phyloP scores from a whole-genome alignment of 1,140 invertebrate genomes.

The Drosophila sturtevanti region DNA sequence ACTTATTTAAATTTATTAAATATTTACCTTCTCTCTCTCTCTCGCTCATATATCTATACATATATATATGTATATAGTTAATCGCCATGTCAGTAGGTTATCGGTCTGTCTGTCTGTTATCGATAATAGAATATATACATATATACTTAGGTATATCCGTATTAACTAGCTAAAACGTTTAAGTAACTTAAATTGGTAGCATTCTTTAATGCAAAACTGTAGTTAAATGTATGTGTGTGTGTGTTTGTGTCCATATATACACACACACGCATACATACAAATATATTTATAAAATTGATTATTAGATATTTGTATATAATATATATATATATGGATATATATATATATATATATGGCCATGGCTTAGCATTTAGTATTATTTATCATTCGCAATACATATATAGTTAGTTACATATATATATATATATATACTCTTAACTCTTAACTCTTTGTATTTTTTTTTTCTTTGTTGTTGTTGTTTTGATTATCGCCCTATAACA shows the following conservation, averaged over 20 bases:
- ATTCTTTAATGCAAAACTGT: neutral
- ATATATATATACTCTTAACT: neutral
- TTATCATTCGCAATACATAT: neutral
- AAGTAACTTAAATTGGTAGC: neutral
- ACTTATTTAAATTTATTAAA: too few species aligned
- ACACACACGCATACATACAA: neutral
- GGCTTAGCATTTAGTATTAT: neutral
- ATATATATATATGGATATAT: too few species aligned
- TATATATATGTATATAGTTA: neutral
- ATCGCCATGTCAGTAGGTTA: neutral
- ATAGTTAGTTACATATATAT: neutral
- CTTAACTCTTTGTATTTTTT: neutral
- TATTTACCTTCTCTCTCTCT: too few species aligned
- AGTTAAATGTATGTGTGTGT: neutral
- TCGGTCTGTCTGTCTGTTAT: neutral
- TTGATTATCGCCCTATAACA: too few species aligned
- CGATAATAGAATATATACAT: neutral
- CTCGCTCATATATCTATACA: too few species aligned
- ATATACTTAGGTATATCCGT: neutral
- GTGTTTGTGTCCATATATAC: neutral
- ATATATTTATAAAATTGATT: neutral
- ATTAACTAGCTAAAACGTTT: slow-evolving; percentile 7
- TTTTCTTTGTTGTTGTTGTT: too few species aligned
- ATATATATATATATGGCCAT: neutral
- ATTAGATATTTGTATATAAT: neutral